phyloP scores from a whole-genome alignment of 2,113 vertebrate genomes.

The Semicossyphus pulcher region DNA sequence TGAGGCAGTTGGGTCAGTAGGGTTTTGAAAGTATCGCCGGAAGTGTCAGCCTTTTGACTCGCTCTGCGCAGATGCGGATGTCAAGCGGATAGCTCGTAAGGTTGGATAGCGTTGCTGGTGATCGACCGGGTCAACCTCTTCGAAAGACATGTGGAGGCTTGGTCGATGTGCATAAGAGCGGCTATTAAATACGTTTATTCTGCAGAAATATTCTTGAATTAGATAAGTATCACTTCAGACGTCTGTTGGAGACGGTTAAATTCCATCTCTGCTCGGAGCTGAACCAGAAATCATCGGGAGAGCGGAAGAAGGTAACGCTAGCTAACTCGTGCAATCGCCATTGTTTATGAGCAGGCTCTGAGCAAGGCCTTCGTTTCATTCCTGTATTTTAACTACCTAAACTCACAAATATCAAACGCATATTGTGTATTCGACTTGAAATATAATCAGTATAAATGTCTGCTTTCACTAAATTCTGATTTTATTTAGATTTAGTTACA shows the following conservation, averaged over 20 bases:
- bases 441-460: fast-evolving
- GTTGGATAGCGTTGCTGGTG: not conserved
- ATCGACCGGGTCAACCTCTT: not conserved
- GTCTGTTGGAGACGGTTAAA: not conserved
- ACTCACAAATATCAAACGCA: fast-evolving
- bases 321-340: constrained; percentile 66
- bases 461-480: fast-evolving
- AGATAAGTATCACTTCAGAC: fast-evolving
- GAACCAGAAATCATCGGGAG: not conserved
- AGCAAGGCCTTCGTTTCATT: constrained; percentile 34
- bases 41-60: not conserved
- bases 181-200: fast-evolving
- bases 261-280: not conserved
- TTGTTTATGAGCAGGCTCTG: constrained; percentile 66
- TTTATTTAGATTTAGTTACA: fast-evolving
- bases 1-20: no score
- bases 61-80: constrained; percentile 54
- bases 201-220: fast-evolving
- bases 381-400: not conserved
- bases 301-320: constrained; percentile 55
- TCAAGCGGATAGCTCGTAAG: not conserved
- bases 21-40: no score
- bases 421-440: not conserved
- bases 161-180: not conserved
- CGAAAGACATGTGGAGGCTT: not conserved